Percentiles rank a stretch among this genome's conserved stretches.
Conservation (phyloP, 2,113 vertebrate genomes). For the Alaudala cheleensis region DNA sequence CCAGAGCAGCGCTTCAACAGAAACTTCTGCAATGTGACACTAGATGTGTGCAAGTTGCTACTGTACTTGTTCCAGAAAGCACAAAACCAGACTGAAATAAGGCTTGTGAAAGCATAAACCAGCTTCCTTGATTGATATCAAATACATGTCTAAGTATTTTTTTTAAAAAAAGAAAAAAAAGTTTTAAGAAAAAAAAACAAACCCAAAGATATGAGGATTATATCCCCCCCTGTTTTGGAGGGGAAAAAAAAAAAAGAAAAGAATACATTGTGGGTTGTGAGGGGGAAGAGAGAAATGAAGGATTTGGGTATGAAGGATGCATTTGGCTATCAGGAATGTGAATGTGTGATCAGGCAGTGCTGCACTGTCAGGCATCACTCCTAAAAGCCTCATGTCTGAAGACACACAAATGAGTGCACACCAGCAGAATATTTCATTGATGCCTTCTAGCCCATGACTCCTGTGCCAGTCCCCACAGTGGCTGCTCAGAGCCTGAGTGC, state of each 20-base stretch:
- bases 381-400: neutral
- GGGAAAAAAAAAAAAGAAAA: neutral
- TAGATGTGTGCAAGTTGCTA: accelerated
- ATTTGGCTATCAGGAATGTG: neutral
- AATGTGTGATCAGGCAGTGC: neutral
- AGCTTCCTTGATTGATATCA: neutral
- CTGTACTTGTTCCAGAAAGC: neutral
- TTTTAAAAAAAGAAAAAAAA: neutral
- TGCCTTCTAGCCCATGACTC: neutral
- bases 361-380: neutral
- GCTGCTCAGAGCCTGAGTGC: neutral
- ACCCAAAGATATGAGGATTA: neutral
- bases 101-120: neutral
- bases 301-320: neutral
- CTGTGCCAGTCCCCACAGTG: neutral
- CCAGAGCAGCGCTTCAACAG: neutral
- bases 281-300: neutral
- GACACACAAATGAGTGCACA: neutral
- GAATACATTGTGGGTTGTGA: neutral
- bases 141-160: neutral
- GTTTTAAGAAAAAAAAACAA: neutral
- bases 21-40: neutral
- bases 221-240: neutral
- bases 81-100: neutral
- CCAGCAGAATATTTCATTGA: neutral